Evolutionary conservation across 2,113 vertebrate genomes (phyloP), one percentile per base, ranked within the genome.

Genomic region (Glaucomys volans): DNA sequence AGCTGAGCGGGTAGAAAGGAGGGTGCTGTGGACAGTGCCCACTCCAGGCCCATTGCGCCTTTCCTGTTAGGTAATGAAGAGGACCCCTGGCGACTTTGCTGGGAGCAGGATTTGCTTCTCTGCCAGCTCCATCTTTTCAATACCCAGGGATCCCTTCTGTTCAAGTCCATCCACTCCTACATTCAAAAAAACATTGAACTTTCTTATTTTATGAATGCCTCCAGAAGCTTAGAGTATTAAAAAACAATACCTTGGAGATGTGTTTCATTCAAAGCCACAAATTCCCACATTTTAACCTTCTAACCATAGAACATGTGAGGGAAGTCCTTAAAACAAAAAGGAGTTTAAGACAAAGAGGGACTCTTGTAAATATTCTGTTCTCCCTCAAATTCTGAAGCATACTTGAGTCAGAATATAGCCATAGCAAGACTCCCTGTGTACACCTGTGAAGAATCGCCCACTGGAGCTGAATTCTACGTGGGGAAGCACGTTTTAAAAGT

Each of bases 271-370:
- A 11, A 4, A 37, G 20, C 2, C 64, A 5, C 10, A 14, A 40
- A 50, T 81, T 69, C 89, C n/a, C 24, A 95, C 50, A 80, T 37
- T 95, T 83, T 47, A 93, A 87, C 10, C 17, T 80, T 87, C 52
- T 69, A 79, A 72, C 11, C 59, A 47, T 12, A 69, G 47, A 52
- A 24, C 8, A 88, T 77, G 2, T 12, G 3, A 89, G 5, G 28
- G 8, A 69, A 12, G 2, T 72, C 54, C 22, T 50, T 76, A 37
- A n/a, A 67, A 67, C 17, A 66, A 77, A 76, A 7, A 24, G 26
- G 10, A 42, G 37, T 82, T 59, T 87, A 26, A 82, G 77, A 71
- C 10, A 72, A 96, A 40, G 16, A 79, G 7, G 3, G 14, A 0
- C 6, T 30, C 9, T 77, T 35, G 30, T 1, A 35, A 16, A 32